Percentiles rank a stretch among this genome's conserved stretches.
phyloP scores from a whole-genome alignment of 92 coral and sea anemone genomes.

The Phenganax stokvisi region DNA sequence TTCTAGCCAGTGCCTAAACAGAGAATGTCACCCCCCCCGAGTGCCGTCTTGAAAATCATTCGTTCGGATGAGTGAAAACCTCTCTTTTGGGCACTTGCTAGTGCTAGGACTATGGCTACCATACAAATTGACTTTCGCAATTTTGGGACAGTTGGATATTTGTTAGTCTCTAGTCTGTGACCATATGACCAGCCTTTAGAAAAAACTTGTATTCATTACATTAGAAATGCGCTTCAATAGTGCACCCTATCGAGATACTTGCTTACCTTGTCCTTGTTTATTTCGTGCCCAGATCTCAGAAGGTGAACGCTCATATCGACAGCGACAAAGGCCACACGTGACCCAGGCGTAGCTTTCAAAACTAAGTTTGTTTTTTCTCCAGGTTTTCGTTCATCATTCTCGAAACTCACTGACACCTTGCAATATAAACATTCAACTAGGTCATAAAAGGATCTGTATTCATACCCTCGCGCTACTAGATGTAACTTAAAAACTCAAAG shows the following conservation, averaged over 20 bases:
- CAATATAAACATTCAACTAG: neutral
- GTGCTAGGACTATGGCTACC: too few species aligned
- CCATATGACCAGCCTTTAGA: too few species aligned
- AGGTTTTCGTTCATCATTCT: constrained; percentile 62
- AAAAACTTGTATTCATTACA: neutral
- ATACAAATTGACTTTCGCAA: too few species aligned
- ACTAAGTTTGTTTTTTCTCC: constrained; percentile 71
- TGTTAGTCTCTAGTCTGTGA: too few species aligned
- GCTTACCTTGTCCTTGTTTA: constrained; percentile 61
- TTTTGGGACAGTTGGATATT: too few species aligned
- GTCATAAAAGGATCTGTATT: neutral
- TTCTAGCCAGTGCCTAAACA: too few species aligned
- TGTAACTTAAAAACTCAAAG: too few species aligned
- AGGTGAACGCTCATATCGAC: constrained; percentile 91
- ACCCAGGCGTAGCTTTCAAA: constrained; percentile 75
- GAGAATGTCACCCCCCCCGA: too few species aligned
- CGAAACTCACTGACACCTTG: constrained; percentile 67
- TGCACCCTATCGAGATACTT: neutral
- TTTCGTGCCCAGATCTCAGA: constrained; percentile 67
- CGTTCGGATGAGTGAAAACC: too few species aligned
- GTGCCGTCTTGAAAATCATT: too few species aligned
- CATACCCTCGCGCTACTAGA: too few species aligned
- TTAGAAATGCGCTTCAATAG: neutral
- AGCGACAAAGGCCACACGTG: constrained; percentile 81
- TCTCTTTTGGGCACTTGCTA: too few species aligned